Evolutionary conservation across 2,888 invertebrate species (phyloP).

Genomic region (Dastarcus helophoroides): DNA sequence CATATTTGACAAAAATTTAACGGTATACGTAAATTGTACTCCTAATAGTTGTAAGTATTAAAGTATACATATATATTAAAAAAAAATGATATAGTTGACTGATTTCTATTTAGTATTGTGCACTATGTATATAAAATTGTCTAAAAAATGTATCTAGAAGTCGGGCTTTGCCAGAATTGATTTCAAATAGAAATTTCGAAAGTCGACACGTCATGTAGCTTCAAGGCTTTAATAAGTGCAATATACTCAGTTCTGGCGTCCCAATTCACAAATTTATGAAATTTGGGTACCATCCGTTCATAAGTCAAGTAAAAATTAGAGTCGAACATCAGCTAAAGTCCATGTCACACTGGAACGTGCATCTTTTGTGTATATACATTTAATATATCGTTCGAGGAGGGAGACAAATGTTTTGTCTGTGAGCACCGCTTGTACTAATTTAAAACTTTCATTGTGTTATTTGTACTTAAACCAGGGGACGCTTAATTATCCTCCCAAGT

Average conservation of each 20-base stretch:
- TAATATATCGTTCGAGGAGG: background rate
- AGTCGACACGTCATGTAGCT: too few species aligned
- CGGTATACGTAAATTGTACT: conserved; percentile 30
- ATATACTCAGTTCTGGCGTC: too few species aligned
- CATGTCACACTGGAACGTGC: conserved; percentile 29
- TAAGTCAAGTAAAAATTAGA: too few species aligned
- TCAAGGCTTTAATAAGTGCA: too few species aligned
- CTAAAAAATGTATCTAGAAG: too few species aligned
- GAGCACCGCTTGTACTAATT: conserved; percentile 34
- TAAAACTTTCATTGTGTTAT: conserved; percentile 18
- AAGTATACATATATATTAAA: conserved; percentile 18
- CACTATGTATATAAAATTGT: conserved; percentile 13
- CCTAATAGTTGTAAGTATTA: conserved; percentile 26
- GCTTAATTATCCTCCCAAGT: too few species aligned
- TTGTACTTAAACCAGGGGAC: too few species aligned
- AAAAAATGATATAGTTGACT: conserved; percentile 16
- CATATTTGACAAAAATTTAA: conserved; percentile 24
- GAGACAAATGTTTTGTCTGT: background rate
- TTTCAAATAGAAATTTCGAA: too few species aligned
- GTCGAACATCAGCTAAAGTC: too few species aligned
- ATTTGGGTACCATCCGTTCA: too few species aligned
- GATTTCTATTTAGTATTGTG: conserved; percentile 16
- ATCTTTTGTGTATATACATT: conserved; percentile 15
- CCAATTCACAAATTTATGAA: too few species aligned
- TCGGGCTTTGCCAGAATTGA: too few species aligned